Evolutionary conservation across 1,140 invertebrate species (phyloP).

Genomic region (Rhagoletis pomonella): DNA sequence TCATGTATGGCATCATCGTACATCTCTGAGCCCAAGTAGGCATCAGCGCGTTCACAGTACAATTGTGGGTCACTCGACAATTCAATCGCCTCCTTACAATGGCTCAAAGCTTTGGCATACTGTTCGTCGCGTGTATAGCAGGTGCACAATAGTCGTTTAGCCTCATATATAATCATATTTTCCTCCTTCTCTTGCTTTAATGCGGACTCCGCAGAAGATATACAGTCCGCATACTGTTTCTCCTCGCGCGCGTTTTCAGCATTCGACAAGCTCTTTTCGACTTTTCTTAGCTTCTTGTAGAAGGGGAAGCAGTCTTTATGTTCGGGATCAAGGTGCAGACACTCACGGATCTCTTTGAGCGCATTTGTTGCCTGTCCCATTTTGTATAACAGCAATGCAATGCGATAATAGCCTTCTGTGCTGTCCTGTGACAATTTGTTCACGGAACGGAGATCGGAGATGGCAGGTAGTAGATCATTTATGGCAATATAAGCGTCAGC

Average conservation of each 20-base stretch:
- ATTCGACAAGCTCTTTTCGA: conserved; percentile 90
- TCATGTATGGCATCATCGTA: conserved; percentile 95
- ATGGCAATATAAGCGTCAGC: conserved; percentile 87
- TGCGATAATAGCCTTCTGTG: conserved; percentile 89
- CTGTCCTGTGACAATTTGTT: conserved; percentile 94
- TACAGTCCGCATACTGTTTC: conserved; percentile 85
- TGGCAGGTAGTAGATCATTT: conserved; percentile 90
- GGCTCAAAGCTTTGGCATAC: conserved; percentile 80
- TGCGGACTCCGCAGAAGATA: conserved; percentile 82
- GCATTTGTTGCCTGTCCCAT: conserved; percentile 94
- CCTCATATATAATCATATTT: conserved; percentile 83
- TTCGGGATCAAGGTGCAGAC: conserved; percentile 97
- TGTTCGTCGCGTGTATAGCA: conserved; percentile 84
- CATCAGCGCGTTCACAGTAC: conserved; percentile 94
- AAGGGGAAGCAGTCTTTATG: conserved; percentile 96
- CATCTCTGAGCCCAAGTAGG: conserved; percentile 91
- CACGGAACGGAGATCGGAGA: conserved; percentile 91
- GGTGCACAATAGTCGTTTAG: conserved; percentile 83
- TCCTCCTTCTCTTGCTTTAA: conserved; percentile 82
- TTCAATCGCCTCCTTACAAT: conserved; percentile 88
- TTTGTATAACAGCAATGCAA: conserved; percentile 90
- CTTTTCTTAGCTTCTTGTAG: conserved; percentile 97
- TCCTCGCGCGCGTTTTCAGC: conserved; percentile 82
- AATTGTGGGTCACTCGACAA: conserved; percentile 86
- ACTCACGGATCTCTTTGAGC: conserved; percentile 95